Conservation (phyloP, 2,797 vertebrate genomes). For the Sorex maritimensis region DNA sequence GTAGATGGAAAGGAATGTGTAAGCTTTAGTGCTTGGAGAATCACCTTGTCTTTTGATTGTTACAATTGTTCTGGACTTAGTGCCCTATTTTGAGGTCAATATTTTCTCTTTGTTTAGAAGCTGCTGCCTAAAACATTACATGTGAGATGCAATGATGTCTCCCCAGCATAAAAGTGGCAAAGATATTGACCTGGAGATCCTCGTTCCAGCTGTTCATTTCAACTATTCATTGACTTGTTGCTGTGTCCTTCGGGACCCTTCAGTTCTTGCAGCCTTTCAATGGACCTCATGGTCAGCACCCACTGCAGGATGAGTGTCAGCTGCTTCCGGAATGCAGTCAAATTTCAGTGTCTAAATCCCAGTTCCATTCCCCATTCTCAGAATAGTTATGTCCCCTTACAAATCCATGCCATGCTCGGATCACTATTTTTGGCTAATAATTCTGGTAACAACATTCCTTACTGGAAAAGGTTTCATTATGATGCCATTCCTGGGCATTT, state of each 20-base stretch:
- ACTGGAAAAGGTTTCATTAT: background rate
- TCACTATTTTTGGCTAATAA: background rate
- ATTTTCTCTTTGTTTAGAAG: background rate
- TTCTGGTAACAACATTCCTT: background rate
- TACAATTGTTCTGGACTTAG: background rate
- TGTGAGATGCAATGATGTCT: background rate
- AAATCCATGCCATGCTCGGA: background rate
- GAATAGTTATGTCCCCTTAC: too few relatives aligned
- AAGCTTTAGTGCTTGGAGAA: constrained; percentile 15
- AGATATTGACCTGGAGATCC: background rate
- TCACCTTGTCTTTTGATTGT: background rate
- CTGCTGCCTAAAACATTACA: background rate
- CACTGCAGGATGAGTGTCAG: accelerated
- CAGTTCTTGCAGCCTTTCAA: background rate
- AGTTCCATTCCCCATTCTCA: background rate
- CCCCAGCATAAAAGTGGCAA: background rate
- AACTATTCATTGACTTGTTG: background rate
- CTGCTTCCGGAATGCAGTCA: background rate
- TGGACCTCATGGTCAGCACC: background rate
- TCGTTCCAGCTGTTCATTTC: background rate
- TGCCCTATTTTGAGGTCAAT: constrained; percentile 36
- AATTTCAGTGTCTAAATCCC: background rate
- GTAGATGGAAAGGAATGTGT: background rate
- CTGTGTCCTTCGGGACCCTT: background rate
- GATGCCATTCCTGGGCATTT: constrained; percentile 55